Percentiles rank a stretch among this genome's conserved stretches.
Evolutionary conservation across 2,113 vertebrate species (phyloP).

Genomic region (Oncorhynchus gorbuscha): DNA sequence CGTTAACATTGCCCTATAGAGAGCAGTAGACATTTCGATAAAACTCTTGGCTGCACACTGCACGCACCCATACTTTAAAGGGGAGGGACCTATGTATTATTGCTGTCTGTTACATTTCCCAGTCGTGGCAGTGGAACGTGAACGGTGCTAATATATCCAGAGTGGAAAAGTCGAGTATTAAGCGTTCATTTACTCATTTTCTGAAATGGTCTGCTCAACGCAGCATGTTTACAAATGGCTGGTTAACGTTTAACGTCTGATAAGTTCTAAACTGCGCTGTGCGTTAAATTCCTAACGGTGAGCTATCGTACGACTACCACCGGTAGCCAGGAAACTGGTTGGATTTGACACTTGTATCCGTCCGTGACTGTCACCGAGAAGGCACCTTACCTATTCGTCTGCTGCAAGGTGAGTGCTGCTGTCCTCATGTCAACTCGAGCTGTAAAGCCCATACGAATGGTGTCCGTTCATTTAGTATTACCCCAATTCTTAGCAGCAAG

Average conservation of each 20-base stretch:
- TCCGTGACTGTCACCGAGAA: background rate
- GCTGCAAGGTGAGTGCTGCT: slow-evolving; percentile 47
- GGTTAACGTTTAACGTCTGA: no score
- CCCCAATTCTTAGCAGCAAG: background rate
- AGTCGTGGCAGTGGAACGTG: slow-evolving; percentile 36
- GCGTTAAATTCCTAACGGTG: no score
- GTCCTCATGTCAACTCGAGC: slow-evolving; percentile 63
- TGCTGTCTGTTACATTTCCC: slow-evolving; percentile 36
- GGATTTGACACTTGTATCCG: background rate
- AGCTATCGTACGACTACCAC: background rate
- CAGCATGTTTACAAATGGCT: background rate
- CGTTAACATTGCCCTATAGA: slow-evolving; percentile 8
- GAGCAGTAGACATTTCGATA: slow-evolving; percentile 29
- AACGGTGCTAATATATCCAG: slow-evolving; percentile 30
- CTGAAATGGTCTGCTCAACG: background rate
- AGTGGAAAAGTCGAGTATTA: background rate
- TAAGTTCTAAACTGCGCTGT: no score
- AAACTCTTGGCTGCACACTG: slow-evolving; percentile 46
- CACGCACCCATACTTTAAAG: slow-evolving; percentile 63
- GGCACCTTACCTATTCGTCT: background rate
- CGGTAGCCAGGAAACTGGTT: background rate
- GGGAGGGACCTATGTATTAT: slow-evolving; percentile 5
- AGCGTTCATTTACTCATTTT: background rate
- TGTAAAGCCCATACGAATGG: background rate
- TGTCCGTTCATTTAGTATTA: background rate